phyloP scores from a whole-genome alignment of 2,888 invertebrate species.

The Girardia tigrina region DNA sequence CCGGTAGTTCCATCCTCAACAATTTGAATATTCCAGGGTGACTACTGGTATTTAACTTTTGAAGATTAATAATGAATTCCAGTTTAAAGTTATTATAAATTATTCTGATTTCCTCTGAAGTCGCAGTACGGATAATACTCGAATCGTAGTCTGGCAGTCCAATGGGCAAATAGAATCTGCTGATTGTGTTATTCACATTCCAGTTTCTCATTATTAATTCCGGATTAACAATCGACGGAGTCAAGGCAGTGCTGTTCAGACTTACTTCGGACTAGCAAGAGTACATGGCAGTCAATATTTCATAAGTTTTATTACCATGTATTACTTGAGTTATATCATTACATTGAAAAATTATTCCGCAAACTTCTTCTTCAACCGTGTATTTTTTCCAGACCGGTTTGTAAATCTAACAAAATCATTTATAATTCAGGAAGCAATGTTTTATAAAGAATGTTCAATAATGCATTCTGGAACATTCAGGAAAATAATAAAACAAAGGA shows the following conservation, averaged over 20 bases:
- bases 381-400: neutral
- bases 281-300: no score
- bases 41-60: neutral
- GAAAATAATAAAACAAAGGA: no score
- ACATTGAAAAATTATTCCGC: neutral
- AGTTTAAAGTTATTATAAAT: neutral
- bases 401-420: no score
- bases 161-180: neutral
- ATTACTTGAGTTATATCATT: neutral
- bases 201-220: neutral
- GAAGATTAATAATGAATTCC: neutral
- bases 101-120: neutral
- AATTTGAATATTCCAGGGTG: no score
- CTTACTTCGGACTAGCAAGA: no score
- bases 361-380: neutral
- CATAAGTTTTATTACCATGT: no score
- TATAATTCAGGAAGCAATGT: no score
- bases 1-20: neutral
- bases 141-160: neutral
- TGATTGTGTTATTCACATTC: neutral
- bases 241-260: neutral
- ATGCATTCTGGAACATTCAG: no score
- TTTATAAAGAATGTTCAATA: no score
- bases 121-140: neutral
- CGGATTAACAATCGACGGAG: neutral